These are phyloP conservation scores for Macrochelys suwanniensis DNA, from an alignment of 2,797 vertebrate species.

Conservation along the genomic window DNA sequence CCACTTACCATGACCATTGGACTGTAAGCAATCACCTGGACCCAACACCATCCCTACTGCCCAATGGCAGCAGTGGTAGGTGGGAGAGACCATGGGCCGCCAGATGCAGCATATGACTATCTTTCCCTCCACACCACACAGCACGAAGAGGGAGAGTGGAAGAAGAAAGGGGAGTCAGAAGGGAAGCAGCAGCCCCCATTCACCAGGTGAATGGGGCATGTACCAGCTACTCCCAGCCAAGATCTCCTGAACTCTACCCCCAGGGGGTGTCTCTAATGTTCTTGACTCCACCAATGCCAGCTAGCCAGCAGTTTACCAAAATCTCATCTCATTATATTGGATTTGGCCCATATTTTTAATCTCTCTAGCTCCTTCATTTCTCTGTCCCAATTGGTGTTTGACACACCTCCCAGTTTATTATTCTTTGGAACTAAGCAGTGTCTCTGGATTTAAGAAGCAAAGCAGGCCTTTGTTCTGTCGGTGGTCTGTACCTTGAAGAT, in stretches of 20 bases:
- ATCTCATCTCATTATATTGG: neutral
- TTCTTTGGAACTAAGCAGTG: neutral
- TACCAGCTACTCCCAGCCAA: neutral
- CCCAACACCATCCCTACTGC: neutral
- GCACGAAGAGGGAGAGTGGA: neutral
- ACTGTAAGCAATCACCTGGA: neutral
- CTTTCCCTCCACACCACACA: neutral
- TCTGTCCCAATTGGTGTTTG: neutral
- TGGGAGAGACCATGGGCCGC: neutral
- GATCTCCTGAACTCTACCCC: neutral
- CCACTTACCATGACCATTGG: neutral
- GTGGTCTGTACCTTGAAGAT: slow-evolving; percentile 11
- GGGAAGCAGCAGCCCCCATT: neutral
- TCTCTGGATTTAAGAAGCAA: slow-evolving; percentile 20
- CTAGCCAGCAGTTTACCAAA: neutral
- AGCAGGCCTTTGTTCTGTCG: neutral
- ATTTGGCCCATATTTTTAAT: neutral
- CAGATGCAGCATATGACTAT: neutral
- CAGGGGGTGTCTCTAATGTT: neutral
- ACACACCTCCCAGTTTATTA: neutral
- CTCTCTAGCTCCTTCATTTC: neutral
- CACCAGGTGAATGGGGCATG: neutral
- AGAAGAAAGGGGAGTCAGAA: neutral
- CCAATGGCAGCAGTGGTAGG: neutral
- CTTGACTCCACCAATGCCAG: neutral